phyloP scores from a whole-genome alignment of 2,113 vertebrate species.

The Euleptes europaea region DNA sequence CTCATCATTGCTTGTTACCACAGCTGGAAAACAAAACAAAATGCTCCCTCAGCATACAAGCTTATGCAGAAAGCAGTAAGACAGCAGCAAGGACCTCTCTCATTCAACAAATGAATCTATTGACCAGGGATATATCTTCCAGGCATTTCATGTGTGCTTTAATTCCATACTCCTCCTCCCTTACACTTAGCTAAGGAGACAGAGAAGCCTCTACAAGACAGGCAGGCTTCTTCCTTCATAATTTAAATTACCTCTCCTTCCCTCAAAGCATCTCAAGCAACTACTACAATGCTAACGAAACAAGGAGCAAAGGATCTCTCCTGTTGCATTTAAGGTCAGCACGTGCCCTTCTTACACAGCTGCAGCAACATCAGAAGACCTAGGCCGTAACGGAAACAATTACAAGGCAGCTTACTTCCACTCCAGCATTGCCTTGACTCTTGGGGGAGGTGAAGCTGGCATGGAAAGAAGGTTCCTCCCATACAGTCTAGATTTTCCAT shows the following conservation, averaged over 20 bases:
- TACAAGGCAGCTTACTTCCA: neutral
- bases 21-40: slow-evolving; percentile 75
- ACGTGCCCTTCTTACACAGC: neutral
- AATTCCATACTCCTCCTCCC: neutral
- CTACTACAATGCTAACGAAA: too few species aligned
- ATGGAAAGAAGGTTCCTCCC: neutral
- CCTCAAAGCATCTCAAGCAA: neutral
- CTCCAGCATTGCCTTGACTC: neutral
- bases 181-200: neutral
- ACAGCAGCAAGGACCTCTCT: neutral
- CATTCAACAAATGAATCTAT: neutral
- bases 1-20: slow-evolving; percentile 85
- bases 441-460: neutral
- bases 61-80: neutral
- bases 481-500: neutral
- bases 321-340: neutral
- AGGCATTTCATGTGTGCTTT: neutral
- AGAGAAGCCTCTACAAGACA: neutral
- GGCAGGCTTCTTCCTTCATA: neutral
- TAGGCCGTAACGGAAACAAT: neutral
- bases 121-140: neutral
- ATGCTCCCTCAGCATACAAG: slow-evolving; percentile 17
- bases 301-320: neutral
- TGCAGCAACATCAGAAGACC: neutral
- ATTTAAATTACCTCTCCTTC: neutral